Evolutionary conservation across 2,797 vertebrate species (phyloP), one percentile per base, ranked within the genome.

Genomic region (Chelon labrosus): DNA sequence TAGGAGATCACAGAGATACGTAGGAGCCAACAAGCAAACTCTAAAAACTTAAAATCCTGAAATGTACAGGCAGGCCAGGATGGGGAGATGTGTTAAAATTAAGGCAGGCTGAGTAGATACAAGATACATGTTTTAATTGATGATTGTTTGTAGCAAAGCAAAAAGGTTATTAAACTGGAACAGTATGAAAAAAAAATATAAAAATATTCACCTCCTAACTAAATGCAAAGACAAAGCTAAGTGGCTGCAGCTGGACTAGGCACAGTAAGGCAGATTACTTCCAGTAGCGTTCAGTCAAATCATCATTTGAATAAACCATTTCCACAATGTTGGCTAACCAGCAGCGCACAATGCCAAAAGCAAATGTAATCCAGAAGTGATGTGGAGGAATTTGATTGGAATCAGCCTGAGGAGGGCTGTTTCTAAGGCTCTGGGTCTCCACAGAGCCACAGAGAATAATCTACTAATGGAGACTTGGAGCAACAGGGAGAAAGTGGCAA

Each of bases 231-330:
- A 50, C 3, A 22, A 22, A 22, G 22, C 1, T 42, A 41, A 50
- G 22, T 51, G n/a, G 16, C 62, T 44, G 10, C 6, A 57, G 31
- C 27, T 14, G 0, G 0, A 3, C 31, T 39, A 10, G 42, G 17
- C 42, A 7, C 52, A 50, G 17, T 3, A 3, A 17, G 14, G 10
- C 20, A 4, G 20, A 22, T 58, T 41, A 42, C 20, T 25, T 4
- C 19, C 5, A 25, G 19, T 19, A 10, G 10, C 11, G 14, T 17
- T 16, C 20, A 27, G 25, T 59, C 5, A 25, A 44, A 17, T 27
- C 39, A 44, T 44, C 57, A 17, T 20, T 17, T 46, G 7, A 46
- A 46, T 46, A 7, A 22, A 1, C 57, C 14, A 4, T 42, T 22
- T 41, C 42, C 19, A 58, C 20, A 42, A n/a, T 16, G 42, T 46